These are phyloP conservation scores for Trichonephila clavipes DNA, from an alignment of 1,140 invertebrate species.

Conservation along the genomic window DNA sequence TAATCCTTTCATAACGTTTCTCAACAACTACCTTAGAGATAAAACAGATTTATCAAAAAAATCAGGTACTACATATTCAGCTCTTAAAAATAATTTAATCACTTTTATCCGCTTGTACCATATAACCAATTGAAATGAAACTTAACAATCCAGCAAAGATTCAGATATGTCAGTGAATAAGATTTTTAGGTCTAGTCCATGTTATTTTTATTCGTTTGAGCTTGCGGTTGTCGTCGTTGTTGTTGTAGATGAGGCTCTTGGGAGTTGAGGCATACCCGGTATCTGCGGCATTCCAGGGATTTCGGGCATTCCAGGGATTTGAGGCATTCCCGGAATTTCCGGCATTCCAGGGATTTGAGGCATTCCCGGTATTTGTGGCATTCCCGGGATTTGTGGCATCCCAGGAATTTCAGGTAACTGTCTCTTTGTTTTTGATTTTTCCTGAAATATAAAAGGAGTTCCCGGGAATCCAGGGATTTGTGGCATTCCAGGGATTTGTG, in stretches of 20 bases:
- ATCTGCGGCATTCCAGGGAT: conserved; percentile 44
- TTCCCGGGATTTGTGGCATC: neutral
- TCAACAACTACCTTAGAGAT: too few species aligned
- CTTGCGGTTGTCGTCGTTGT: neutral
- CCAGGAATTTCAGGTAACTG: neutral
- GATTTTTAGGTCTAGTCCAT: neutral
- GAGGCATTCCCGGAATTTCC: neutral
- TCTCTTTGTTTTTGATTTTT: neutral
- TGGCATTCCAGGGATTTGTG: conserved; percentile 40
- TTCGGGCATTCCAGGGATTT: neutral
- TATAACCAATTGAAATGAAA: neutral
- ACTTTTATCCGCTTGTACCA: neutral
- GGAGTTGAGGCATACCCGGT: conserved; percentile 45
- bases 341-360: neutral
- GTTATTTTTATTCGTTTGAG: neutral
- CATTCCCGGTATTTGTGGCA: conserved; percentile 39
- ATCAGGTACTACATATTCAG: neutral
- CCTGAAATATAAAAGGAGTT: neutral
- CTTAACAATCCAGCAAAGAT: neutral
- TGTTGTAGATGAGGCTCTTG: neutral
- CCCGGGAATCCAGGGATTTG: conserved; percentile 41
- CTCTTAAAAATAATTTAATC: neutral
- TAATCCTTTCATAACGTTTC: neutral
- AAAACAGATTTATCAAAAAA: too few species aligned
- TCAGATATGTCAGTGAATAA: neutral